Evolutionary conservation across 2,113 vertebrate genomes (phyloP).

Genomic region (Strigops habroptila): DNA sequence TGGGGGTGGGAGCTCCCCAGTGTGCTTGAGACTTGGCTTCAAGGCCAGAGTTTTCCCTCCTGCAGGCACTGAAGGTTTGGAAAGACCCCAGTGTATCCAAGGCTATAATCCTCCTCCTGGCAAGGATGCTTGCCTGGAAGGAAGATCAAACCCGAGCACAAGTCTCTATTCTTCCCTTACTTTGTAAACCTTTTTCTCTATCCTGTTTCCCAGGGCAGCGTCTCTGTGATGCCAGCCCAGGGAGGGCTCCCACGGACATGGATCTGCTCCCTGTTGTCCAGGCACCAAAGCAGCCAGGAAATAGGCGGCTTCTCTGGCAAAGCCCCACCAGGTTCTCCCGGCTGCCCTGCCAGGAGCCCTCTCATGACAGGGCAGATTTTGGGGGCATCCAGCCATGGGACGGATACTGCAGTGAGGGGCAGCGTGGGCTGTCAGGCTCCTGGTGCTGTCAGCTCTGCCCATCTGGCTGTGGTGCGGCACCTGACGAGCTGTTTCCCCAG

Average conservation of each 20-base stretch:
- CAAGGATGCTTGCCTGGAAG: not conserved
- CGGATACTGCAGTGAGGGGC: rapidly evolving
- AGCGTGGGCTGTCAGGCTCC: not conserved
- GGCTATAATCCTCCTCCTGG: slow-evolving; percentile 14
- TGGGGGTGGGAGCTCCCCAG: not conserved
- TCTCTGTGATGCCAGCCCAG: not conserved
- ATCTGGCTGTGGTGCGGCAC: rapidly evolving
- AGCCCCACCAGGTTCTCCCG: not conserved
- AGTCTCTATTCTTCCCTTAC: not conserved
- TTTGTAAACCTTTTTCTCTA: not conserved
- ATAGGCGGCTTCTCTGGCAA: not conserved
- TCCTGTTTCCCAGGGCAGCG: not conserved
- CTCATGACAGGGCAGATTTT: not conserved
- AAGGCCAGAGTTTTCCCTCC: not conserved
- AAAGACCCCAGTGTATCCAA: not conserved
- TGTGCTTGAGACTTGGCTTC: not conserved
- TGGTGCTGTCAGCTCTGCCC: not conserved
- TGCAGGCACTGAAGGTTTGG: not conserved
- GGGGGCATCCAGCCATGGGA: not conserved
- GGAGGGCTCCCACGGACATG: not conserved
- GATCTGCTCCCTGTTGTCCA: not conserved
- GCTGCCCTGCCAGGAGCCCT: not conserved
- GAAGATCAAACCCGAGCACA: slow-evolving; percentile 10
- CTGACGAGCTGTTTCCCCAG: rapidly evolving
- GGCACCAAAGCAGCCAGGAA: not conserved